phyloP scores from a whole-genome alignment of 2,113 vertebrate species.

The Clarias magur region DNA sequence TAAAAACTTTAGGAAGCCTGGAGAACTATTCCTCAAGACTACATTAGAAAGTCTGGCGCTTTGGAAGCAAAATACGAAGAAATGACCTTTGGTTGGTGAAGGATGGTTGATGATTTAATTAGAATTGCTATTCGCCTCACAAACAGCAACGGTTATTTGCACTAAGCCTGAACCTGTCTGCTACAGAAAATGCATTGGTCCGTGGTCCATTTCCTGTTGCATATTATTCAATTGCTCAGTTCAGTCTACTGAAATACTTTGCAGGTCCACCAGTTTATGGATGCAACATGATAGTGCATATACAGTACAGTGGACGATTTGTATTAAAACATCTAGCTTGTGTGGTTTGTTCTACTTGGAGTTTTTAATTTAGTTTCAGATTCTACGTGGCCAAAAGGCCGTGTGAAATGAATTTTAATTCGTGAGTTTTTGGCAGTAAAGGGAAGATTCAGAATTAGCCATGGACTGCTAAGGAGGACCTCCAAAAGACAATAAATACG shows the following conservation, averaged over 20 bases:
- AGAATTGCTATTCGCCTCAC: neutral
- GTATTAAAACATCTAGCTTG: neutral
- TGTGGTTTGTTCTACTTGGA: neutral
- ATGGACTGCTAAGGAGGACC: constrained; percentile 9
- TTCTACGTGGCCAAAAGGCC: neutral
- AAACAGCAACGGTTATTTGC: neutral
- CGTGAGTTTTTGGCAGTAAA: neutral
- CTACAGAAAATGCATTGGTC: neutral
- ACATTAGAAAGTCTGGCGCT: too few relatives aligned
- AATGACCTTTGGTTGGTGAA: neutral
- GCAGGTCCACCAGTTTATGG: neutral
- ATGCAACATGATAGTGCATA: neutral
- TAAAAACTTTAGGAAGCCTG: too few relatives aligned
- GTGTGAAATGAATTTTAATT: neutral
- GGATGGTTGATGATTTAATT: neutral
- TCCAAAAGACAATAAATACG: constrained; percentile 32
- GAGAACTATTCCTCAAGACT: too few relatives aligned
- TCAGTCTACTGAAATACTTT: neutral
- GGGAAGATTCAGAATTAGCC: neutral
- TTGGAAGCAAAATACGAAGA: too few relatives aligned
- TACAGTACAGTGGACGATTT: neutral
- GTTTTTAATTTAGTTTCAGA: neutral
- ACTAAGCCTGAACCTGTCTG: neutral
- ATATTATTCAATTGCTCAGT: neutral
- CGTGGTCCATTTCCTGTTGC: neutral